phyloP scores from a whole-genome alignment of 92 coral and sea anemone genomes.

The Phenganax marumi region DNA sequence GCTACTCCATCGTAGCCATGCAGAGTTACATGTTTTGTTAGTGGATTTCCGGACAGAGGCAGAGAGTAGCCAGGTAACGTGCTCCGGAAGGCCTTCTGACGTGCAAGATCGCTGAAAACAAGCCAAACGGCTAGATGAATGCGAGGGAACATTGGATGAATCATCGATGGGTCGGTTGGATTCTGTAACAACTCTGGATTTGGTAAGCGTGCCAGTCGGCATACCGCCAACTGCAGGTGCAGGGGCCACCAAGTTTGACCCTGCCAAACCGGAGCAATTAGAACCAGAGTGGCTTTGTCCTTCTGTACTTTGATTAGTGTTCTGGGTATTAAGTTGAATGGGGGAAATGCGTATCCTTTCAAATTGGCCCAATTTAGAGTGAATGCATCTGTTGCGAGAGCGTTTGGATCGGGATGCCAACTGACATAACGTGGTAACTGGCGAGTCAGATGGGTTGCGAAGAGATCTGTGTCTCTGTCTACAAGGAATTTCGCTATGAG shows the following conservation, averaged over 20 bases:
- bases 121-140: constrained; percentile 56
- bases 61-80: constrained; percentile 49
- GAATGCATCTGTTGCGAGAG: constrained; percentile 50
- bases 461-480: constrained; percentile 50
- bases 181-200: constrained; percentile 31
- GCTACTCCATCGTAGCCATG: constrained; percentile 12
- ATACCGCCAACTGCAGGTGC: constrained; percentile 4
- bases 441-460: constrained; percentile 50
- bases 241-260: constrained; percentile 58
- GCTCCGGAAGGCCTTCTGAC: constrained; percentile 52
- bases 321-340: constrained; percentile 48
- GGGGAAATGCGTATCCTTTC: constrained; percentile 41
- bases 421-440: constrained; percentile 49
- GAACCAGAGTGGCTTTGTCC: constrained; percentile 45
- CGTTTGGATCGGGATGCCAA: constrained; percentile 54
- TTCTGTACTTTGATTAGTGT: constrained; percentile 30
- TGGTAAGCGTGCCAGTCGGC: constrained; percentile 45
- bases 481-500: constrained; percentile 47
- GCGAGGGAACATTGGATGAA: constrained; percentile 55
- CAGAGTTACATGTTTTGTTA: constrained; percentile 26
- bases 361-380: constrained; percentile 47
- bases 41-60: constrained; percentile 52
- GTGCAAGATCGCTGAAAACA: constrained; percentile 42
- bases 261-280: constrained; percentile 53
- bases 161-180: constrained; percentile 31